Evolutionary conservation across 2,888 invertebrate genomes (phyloP).

Genomic region (Rhagonycha lutea): DNA sequence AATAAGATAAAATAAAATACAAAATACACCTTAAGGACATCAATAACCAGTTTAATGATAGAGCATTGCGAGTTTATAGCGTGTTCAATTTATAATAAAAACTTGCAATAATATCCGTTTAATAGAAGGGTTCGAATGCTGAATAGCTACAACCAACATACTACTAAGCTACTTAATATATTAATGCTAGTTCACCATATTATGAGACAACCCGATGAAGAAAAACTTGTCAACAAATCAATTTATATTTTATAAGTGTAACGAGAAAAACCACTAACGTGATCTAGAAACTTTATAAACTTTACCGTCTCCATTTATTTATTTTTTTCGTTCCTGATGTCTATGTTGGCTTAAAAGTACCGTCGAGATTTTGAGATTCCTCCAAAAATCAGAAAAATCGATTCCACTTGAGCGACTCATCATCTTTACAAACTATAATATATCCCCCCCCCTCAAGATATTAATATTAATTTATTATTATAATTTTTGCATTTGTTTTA

Average conservation of each 20-base stretch:
- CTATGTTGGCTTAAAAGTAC: neutral
- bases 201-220: slow-evolving; percentile 40
- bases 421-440: too few species aligned
- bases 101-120: slow-evolving; percentile 34
- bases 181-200: slow-evolving; percentile 39
- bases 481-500: too few species aligned
- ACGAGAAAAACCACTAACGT: slow-evolving; percentile 36
- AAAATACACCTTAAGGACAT: slow-evolving; percentile 35
- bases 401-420: too few species aligned
- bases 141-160: slow-evolving; percentile 28
- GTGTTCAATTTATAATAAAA: slow-evolving; percentile 35
- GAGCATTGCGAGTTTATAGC: slow-evolving; percentile 31
- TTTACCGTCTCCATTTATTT: neutral
- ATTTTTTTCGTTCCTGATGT: neutral
- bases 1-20: slow-evolving; percentile 27
- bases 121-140: slow-evolving; percentile 33
- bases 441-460: too few species aligned
- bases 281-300: slow-evolving; percentile 40
- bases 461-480: too few species aligned
- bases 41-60: slow-evolving; percentile 31
- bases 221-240: slow-evolving; percentile 52
- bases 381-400: too few species aligned
- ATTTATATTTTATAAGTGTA: slow-evolving; percentile 52
- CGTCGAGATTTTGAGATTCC: too few species aligned
- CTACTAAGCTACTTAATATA: slow-evolving; percentile 14